phyloP scores from a whole-genome alignment of 2,888 invertebrate species.

The Neuroscelio doddi region DNA sequence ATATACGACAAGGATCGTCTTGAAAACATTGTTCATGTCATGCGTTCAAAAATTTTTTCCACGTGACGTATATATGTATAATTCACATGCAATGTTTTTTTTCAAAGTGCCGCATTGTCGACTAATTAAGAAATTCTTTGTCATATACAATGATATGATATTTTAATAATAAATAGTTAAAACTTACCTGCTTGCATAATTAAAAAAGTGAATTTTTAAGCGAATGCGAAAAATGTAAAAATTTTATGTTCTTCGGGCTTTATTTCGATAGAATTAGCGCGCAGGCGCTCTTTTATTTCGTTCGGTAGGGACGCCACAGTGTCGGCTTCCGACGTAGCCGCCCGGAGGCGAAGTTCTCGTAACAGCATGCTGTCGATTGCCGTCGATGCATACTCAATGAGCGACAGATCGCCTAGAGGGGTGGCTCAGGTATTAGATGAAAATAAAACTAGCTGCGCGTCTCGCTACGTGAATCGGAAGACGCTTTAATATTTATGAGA shows the following conservation, averaged over 20 bases:
- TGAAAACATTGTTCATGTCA: no score
- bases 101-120: no score
- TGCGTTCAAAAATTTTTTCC: no score
- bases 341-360: conserved; percentile 30
- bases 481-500: conserved; percentile 57
- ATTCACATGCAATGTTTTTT: no score
- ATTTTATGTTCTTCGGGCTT: background rate
- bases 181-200: no score
- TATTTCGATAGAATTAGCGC: conserved; percentile 7
- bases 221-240: conserved; percentile 3
- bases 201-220: no score
- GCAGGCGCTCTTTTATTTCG: conserved; percentile 12
- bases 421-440: conserved; percentile 47
- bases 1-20: no score
- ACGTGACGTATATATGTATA: no score
- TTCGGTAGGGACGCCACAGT: conserved; percentile 3
- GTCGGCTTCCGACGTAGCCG: conserved; percentile 10
- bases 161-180: no score
- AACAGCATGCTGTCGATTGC: conserved; percentile 56
- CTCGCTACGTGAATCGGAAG: conserved; percentile 50
- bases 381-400: conserved; percentile 65
- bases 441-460: conserved; percentile 49
- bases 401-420: conserved; percentile 52
- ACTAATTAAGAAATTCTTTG: no score
- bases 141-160: no score